Base-by-base conservation (phyloP, 2,113 vertebrate species). In the Scophthalmus maximus region DNA sequence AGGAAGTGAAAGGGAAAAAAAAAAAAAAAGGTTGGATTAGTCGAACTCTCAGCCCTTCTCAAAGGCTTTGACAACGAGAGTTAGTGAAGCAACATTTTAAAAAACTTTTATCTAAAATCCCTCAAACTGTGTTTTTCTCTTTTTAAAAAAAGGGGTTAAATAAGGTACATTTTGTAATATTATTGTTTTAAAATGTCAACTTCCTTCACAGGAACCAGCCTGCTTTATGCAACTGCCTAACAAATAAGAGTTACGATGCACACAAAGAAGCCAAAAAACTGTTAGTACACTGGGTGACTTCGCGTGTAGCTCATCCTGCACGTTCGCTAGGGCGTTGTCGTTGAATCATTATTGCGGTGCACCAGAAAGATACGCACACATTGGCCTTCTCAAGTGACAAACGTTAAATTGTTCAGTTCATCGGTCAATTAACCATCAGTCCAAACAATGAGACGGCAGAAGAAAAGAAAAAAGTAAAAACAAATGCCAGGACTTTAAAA, bases 201-300 rank as follows among this genome's bases (percentile, higher is more conserved):
- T 88, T 88, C 86, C 62, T 72, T 81, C 87, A 95, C 95, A 97
- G 95, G 95, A 95, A 91, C 96, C 96, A 88, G 95, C 96, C 96
- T 93, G 94, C 92, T 91, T n/a, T 80, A 86, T 79, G 67, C 61
- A 65, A 86, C 87, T 88, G 82, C 82, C 87, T 87, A 32, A 44
- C 55, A 78, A 89, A 67, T 58, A 50, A 68, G 27, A 58, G 87
- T 87, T 67, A 87, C 52, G 17, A 51, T 61, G 73, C 61, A 70
- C 64, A 83, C 67, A 65, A n/a, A 82, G 79, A 56, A 60, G 49
- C 30, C 85, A 82, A 2, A 23, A 79, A 73, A 78, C 69, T 65
- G 71, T 78, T 57, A 42, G 69, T 73, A 68, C 49, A 52, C 73
- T 3, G 38, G 58, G 62, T 53, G 75, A 62, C 44, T 18, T n/a